Evolutionary conservation across 2,113 vertebrate genomes (phyloP).

Genomic region (Menidia beryllina): DNA sequence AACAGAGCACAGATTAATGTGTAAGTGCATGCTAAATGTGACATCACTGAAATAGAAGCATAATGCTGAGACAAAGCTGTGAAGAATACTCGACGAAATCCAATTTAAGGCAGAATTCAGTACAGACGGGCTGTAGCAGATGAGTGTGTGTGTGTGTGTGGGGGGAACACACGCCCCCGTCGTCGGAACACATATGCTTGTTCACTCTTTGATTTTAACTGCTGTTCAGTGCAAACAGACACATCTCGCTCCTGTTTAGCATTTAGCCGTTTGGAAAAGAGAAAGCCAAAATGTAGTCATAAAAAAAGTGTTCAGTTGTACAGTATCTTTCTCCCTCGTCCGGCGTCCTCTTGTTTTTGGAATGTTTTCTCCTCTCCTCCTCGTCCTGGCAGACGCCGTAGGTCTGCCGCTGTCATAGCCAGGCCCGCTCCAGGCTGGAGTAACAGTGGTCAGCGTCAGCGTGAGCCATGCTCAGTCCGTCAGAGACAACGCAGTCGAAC

Average conservation of each 20-base stretch:
- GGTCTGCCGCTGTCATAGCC: constrained; percentile 80
- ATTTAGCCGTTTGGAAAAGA: constrained; percentile 41
- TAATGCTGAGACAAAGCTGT: constrained; percentile 67
- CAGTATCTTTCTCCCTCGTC: constrained; percentile 38
- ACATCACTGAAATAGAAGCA: constrained; percentile 61
- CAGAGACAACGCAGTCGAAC: constrained; percentile 82
- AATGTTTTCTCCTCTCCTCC: constrained; percentile 68
- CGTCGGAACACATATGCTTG: background rate
- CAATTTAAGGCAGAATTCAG: constrained; percentile 69
- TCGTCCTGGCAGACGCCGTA: background rate
- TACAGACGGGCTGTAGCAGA: constrained; percentile 48
- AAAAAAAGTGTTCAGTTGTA: constrained; percentile 48
- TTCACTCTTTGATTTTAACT: constrained; percentile 63
- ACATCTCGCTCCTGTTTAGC: constrained; percentile 44
- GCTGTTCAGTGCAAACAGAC: constrained; percentile 75
- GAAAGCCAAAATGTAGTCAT: constrained; percentile 29
- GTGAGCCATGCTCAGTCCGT: constrained; percentile 79
- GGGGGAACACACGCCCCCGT: constrained; percentile 1
- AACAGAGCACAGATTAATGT: constrained; percentile 61
- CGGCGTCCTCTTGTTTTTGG: constrained; percentile 53
- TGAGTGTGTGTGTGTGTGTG: constrained; percentile 49
- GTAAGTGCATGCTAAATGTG: constrained; percentile 76
- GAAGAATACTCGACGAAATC: constrained; percentile 37
- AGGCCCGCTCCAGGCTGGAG: constrained; percentile 80
- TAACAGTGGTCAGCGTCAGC: constrained; percentile 89